Evolutionary conservation across 2,797 vertebrate species (phyloP), one percentile per base, ranked within the genome.

Genomic region (Pterois miles): DNA sequence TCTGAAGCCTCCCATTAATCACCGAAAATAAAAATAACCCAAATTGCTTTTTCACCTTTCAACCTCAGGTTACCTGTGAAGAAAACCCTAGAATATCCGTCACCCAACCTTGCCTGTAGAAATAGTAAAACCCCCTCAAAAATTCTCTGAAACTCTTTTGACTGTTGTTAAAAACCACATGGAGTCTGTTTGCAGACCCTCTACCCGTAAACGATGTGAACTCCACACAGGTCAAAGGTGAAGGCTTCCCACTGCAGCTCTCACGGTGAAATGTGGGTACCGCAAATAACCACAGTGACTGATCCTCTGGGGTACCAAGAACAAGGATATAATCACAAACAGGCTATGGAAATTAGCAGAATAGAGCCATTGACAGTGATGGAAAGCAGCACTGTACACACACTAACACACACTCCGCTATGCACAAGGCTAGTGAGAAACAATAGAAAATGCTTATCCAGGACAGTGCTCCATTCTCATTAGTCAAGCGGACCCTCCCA

Each of bases 151-250:
- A 78, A 52, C 29, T 65, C 29, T 56, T 56, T 50, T 34, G 33
- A 66, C 70, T 78, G 78, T 52, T 59, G 27, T 62, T 77, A 22
- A 77, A 43, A 83, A 31, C 75, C 9, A 0, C 60, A 66, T 53
- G 52, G 58, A 63, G 68, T 58, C 46, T 74, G 36, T 72, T 81
- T 78, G 52, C 46, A 71, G 69, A 63, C 53, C 66, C 54, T 80
- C 53, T 40, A 65, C 63, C 16, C 34, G 23, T 76, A 38, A 69
- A 76, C 43, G 31, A 75, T 68, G 53, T 80, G 54, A 86, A 86
- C 76, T 79, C 70, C 31, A 62, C 62, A 81, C 50, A 40, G 91
- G 85, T 83, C n/a, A 91, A 71, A 76, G 73, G 89, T 87, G 86
- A 87, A 88, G 80, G 68, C 38, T 82, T 77, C 85, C 80, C 43